Conservation (phyloP, 1,140 invertebrate genomes). For the Adoxophyes honmai region DNA sequence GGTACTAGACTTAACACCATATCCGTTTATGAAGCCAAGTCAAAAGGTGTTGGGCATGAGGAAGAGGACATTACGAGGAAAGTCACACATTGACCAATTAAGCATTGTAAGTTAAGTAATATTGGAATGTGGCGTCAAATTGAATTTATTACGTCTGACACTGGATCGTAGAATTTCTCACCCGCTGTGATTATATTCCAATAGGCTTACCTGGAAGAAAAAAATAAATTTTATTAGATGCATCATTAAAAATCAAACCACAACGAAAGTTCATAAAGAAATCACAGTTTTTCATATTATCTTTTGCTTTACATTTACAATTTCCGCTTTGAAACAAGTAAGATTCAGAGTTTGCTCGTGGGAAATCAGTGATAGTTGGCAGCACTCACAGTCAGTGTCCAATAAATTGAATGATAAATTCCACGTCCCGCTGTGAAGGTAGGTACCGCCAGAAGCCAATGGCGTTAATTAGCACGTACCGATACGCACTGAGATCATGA, state of each 20-base stretch:
- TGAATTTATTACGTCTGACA: not conserved
- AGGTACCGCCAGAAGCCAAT: not conserved
- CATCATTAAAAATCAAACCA: not conserved
- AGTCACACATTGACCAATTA: constrained; percentile 14
- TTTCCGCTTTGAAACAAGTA: not conserved
- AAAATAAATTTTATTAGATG: not conserved
- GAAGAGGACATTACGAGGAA: not conserved
- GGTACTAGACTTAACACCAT: no score
- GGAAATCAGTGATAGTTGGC: constrained; percentile 10
- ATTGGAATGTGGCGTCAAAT: not conserved
- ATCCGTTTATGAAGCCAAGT: no score
- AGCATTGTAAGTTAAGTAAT: not conserved
- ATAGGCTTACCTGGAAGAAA: constrained; percentile 5
- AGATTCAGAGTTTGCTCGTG: not conserved
- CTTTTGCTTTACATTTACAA: no score
- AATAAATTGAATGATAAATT: constrained; percentile 13
- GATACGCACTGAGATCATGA: not conserved
- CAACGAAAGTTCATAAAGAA: no score
- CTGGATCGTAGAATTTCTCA: constrained; percentile 7
- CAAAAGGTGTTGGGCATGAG: no score
- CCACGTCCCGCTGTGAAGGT: constrained; percentile 3
- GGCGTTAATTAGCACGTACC: constrained; percentile 3
- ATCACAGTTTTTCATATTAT: no score
- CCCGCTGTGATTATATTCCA: not conserved
- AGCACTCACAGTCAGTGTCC: not conserved